Evolutionary conservation across 2,113 vertebrate genomes (phyloP).

Genomic region (Stercorarius parasiticus): DNA sequence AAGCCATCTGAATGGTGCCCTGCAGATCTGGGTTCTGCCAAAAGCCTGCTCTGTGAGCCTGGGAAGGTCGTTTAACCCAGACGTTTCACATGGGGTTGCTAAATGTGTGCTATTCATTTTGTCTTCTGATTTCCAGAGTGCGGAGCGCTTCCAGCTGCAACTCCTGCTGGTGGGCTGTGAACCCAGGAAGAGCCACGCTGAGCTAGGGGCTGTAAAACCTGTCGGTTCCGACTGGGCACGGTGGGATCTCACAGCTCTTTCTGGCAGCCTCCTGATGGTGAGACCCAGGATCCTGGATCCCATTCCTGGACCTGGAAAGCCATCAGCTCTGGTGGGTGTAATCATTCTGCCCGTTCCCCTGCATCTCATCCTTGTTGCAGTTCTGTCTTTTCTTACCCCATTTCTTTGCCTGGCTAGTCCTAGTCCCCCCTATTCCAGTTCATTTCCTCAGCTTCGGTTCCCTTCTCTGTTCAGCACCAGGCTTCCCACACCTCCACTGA

Average conservation of each 20-base stretch:
- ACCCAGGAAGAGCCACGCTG: background rate
- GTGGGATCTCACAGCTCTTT: background rate
- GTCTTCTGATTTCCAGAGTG: background rate
- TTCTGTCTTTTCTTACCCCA: background rate
- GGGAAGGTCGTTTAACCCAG: background rate
- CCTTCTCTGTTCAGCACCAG: background rate
- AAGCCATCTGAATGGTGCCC: background rate
- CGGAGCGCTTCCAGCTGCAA: conserved; percentile 24
- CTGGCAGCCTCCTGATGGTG: background rate
- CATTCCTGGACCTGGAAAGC: background rate
- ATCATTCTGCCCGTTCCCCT: background rate
- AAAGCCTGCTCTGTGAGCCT: background rate
- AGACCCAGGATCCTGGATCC: background rate
- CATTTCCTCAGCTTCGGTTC: background rate
- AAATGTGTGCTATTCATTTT: background rate
- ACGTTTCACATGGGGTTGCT: background rate
- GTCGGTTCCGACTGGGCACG: accelerated
- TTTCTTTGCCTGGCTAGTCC: background rate
- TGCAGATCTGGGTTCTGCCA: background rate
- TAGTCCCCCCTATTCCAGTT: accelerated
- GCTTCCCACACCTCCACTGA: background rate
- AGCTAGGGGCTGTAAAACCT: conserved; percentile 11
- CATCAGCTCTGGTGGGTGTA: background rate
- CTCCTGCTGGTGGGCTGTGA: conserved; percentile 18
- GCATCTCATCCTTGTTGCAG: background rate